phyloP scores from a whole-genome alignment of 2,113 vertebrate species.

The Semicossyphus pulcher region DNA sequence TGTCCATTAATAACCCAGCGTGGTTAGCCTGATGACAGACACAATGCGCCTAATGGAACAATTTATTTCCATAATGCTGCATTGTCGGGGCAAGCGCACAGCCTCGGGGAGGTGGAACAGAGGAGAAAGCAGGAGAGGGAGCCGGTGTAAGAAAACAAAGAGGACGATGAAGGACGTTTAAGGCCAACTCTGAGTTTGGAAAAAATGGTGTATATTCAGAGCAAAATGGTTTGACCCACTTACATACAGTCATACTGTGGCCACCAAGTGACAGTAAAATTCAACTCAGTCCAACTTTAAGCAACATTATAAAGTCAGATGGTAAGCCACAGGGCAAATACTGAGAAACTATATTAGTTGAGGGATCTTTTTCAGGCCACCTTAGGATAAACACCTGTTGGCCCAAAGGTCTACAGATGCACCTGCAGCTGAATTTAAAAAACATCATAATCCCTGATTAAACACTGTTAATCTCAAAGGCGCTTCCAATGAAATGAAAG shows the following conservation, averaged over 20 bases:
- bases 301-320: too few relatives aligned
- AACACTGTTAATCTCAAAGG: too few relatives aligned
- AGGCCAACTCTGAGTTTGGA: conserved; percentile 23
- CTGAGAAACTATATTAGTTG: too few relatives aligned
- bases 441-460: background rate
- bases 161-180: conserved; percentile 47
- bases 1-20: conserved; percentile 75
- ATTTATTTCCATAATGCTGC: conserved; percentile 82
- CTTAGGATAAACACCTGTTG: conserved; percentile 6
- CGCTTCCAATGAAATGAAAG: too few relatives aligned
- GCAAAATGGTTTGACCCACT: too few relatives aligned
- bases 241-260: too few relatives aligned
- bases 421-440: background rate
- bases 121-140: conserved; percentile 7
- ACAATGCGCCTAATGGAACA: conserved; percentile 80
- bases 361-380: too few relatives aligned
- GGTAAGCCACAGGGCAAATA: too few relatives aligned
- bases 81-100: conserved; percentile 58
- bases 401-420: background rate
- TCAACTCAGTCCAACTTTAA: background rate
- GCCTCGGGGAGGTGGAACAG: conserved; percentile 6
- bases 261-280: too few relatives aligned
- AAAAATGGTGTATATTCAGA: background rate
- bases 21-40: conserved; percentile 68
- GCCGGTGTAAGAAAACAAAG: background rate